Conservation (phyloP, 2,888 invertebrate genomes). For the Tetanocera ferruginea region DNA sequence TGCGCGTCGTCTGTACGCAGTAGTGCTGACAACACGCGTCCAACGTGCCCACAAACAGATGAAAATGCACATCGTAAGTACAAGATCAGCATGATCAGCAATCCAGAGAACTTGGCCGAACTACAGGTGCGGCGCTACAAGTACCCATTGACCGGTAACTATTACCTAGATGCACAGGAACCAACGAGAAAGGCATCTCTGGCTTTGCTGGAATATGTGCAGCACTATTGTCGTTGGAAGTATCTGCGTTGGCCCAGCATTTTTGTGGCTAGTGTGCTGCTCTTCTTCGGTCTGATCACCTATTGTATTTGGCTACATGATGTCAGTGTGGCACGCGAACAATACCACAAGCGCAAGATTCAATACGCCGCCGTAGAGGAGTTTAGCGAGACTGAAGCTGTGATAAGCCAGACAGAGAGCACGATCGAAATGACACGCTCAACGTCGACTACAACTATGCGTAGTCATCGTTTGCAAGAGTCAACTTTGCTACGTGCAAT, state of each 20-base stretch:
- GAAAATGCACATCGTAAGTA: slow-evolving; percentile 55
- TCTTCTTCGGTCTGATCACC: slow-evolving; percentile 64
- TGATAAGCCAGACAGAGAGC: slow-evolving; percentile 36
- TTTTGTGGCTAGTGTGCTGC: slow-evolving; percentile 59
- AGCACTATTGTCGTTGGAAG: slow-evolving; percentile 60
- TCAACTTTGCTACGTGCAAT: slow-evolving; percentile 58
- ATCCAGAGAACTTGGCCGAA: slow-evolving; percentile 62
- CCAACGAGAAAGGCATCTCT: slow-evolving; percentile 56
- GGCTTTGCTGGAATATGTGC: slow-evolving; percentile 53
- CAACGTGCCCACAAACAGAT: slow-evolving; percentile 35
- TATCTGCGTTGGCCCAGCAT: slow-evolving; percentile 64
- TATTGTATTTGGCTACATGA: slow-evolving; percentile 65
- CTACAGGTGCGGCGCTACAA: slow-evolving; percentile 64
- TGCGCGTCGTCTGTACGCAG: background rate
- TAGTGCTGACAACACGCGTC: slow-evolving; percentile 19
- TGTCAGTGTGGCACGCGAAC: slow-evolving; percentile 61
- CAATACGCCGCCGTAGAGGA: slow-evolving; percentile 2
- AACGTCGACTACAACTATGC: slow-evolving; percentile 10
- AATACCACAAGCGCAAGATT: slow-evolving; percentile 57
- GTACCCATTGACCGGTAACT: slow-evolving; percentile 62
- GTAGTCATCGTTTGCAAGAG: slow-evolving; percentile 49
- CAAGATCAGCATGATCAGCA: slow-evolving; percentile 57
- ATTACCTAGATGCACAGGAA: slow-evolving; percentile 57
- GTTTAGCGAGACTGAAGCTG: background rate
- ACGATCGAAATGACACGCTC: slow-evolving; percentile 34